A percentile compares a stretch with the other conserved stretches of the same genome.
Evolutionary conservation across 2,797 vertebrate species (phyloP).

Genomic region (Lateolabrax maculatus): DNA sequence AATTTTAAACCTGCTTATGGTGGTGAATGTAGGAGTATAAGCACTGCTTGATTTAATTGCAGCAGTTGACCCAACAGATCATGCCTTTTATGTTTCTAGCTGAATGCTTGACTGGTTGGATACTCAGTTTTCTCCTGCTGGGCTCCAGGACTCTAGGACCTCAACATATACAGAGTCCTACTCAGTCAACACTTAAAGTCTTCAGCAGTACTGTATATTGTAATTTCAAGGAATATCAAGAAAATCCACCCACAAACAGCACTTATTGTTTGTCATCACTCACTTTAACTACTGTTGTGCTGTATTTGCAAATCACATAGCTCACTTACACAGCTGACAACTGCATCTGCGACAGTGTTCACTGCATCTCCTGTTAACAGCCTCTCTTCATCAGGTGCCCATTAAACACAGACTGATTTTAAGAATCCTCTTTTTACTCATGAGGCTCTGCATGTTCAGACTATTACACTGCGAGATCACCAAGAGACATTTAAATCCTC

Average conservation of each 20-base stretch:
- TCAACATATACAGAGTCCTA: background rate
- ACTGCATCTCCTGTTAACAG: background rate
- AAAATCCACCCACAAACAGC: background rate
- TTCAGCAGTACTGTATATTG: background rate
- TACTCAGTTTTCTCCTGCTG: background rate
- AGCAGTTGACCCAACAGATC: background rate
- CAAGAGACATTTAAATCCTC: constrained; percentile 15
- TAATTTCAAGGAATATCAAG: background rate
- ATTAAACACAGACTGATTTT: constrained; percentile 44
- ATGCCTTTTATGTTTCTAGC: too few relatives aligned
- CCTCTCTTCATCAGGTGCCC: constrained; percentile 6
- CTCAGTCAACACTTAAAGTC: background rate
- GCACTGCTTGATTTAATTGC: background rate
- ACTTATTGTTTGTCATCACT: background rate
- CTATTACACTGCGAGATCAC: constrained; percentile 5
- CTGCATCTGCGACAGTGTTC: constrained; percentile 9
- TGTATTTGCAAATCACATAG: background rate
- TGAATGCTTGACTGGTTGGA: background rate
- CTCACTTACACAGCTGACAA: background rate
- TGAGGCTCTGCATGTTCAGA: background rate
- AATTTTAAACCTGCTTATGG: background rate
- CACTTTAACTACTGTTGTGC: background rate
- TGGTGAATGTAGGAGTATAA: background rate
- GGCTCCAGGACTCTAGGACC: background rate
- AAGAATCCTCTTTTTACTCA: constrained; percentile 11